Base-by-base conservation (phyloP, 1,140 invertebrate genomes). In the Aplysia californica region DNA sequence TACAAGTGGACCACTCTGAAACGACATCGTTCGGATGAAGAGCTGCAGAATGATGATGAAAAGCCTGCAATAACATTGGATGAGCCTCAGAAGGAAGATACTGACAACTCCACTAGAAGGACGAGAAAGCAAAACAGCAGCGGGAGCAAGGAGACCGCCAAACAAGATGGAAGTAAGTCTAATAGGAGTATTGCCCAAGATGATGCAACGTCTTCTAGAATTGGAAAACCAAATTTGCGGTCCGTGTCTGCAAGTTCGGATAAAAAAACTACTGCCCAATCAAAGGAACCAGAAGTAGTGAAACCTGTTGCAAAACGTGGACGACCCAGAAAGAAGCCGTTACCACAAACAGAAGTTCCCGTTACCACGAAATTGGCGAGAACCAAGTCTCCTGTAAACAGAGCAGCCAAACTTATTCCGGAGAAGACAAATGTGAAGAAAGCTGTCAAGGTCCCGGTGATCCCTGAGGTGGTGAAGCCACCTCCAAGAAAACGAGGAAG, bases 1-100 rank as follows among this genome's bases (percentile, higher is more conserved):
- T 33, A 3, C 26, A 71, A 58, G 50, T 71, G 69, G 69, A 73
- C 55, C 26, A 15, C 55, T 5, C 20, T 73, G 21, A 73, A 73
- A 58, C 4, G 33, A n/a, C 55, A 61, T 21, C 6, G 26, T 1
- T 50, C 44, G 44, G n/a, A n/a, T n/a, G n/a, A n/a, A n/a, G n/a
- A n/a, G n/a, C n/a, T n/a, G n/a, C n/a, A n/a, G n/a, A n/a, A n/a
- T n/a, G n/a, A n/a, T n/a, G n/a, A n/a, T n/a, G n/a, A n/a, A n/a
- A n/a, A n/a, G n/a, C n/a, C n/a, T n/a, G n/a, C n/a, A n/a, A n/a
- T n/a, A n/a, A n/a, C n/a, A n/a, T n/a, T n/a, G n/a, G n/a, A n/a
- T n/a, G n/a, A n/a, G n/a, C n/a, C n/a, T n/a, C n/a, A n/a, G n/a
- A n/a, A n/a, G n/a, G n/a, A n/a, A n/a, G n/a, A n/a, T n/a, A 15